phyloP scores from a whole-genome alignment of 2,113 vertebrate genomes.

The Aegithalos caudatus region DNA sequence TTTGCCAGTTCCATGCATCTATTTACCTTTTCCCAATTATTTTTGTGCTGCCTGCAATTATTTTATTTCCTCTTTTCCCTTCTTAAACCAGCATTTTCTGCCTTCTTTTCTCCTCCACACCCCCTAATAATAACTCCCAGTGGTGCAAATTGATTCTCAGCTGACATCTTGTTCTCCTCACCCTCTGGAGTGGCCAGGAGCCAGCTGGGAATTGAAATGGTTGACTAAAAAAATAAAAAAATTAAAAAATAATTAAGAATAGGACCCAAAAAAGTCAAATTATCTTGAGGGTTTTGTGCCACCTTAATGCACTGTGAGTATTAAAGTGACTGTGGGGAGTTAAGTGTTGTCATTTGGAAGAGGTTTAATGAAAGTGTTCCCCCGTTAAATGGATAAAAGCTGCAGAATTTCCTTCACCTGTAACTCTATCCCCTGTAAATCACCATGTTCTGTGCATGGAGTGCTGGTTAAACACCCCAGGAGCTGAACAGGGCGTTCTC shows the following conservation, averaged over 20 bases:
- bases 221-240: background rate
- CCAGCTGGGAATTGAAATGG: background rate
- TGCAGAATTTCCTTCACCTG: background rate
- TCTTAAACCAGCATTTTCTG: background rate
- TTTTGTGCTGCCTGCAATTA: background rate
- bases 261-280: background rate
- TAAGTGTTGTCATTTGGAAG: background rate
- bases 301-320: background rate
- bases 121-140: background rate
- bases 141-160: background rate
- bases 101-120: background rate
- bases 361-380: background rate
- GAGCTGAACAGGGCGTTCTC: constrained; percentile 8
- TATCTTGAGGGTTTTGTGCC: background rate
- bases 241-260: background rate
- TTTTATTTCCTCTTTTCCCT: background rate
- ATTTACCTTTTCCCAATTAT: background rate
- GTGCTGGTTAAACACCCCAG: background rate
- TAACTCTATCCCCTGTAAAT: background rate
- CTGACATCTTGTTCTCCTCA: background rate
- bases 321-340: background rate
- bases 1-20: background rate
- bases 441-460: background rate
- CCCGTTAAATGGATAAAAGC: background rate
- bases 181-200: background rate